Percentiles rank a stretch among this genome's conserved stretches.
Conservation (phyloP, 2,888 invertebrate species). For the Biston stratarius region DNA sequence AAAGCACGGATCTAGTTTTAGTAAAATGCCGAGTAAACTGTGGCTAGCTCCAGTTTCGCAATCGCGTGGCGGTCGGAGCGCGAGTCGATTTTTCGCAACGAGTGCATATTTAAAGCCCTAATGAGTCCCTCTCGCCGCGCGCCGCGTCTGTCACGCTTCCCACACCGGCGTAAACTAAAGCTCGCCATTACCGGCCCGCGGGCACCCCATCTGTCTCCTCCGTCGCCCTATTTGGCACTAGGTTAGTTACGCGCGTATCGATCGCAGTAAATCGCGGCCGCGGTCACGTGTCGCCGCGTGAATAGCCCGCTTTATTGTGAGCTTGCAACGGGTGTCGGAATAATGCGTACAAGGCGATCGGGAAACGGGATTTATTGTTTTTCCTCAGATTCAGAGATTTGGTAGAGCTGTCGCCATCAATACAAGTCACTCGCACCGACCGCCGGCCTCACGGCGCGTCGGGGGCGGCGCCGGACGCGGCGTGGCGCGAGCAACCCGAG, state of each 20-base stretch:
- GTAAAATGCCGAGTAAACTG: conserved; percentile 3
- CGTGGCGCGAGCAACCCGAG: too few species aligned
- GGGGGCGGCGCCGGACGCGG: too few species aligned
- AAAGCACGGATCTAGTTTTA: background rate
- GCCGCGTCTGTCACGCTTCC: conserved; percentile 41
- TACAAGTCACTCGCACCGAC: background rate
- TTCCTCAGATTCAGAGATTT: conserved; percentile 16
- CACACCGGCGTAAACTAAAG: conserved; percentile 57
- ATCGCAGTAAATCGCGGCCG: conserved; percentile 57
- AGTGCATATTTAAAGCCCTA: conserved; percentile 39
- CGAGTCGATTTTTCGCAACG: conserved; percentile 27
- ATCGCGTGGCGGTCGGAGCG: background rate
- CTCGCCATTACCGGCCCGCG: conserved; percentile 51
- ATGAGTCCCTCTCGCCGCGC: conserved; percentile 25
- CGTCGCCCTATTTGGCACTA: conserved; percentile 54
- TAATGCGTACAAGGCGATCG: conserved; percentile 37
- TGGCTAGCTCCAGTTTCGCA: conserved; percentile 1
- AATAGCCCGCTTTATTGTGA: conserved; percentile 57
- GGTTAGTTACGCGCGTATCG: conserved; percentile 57
- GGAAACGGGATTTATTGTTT: conserved; percentile 40
- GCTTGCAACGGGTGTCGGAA: conserved; percentile 31
- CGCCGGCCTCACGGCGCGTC: too few species aligned
- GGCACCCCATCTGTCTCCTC: conserved; percentile 56
- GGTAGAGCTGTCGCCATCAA: background rate
- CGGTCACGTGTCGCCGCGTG: conserved; percentile 55